These are phyloP conservation scores for Macrotis lagotis DNA, from an alignment of 2,113 vertebrate genomes.

Conservation along the genomic window DNA sequence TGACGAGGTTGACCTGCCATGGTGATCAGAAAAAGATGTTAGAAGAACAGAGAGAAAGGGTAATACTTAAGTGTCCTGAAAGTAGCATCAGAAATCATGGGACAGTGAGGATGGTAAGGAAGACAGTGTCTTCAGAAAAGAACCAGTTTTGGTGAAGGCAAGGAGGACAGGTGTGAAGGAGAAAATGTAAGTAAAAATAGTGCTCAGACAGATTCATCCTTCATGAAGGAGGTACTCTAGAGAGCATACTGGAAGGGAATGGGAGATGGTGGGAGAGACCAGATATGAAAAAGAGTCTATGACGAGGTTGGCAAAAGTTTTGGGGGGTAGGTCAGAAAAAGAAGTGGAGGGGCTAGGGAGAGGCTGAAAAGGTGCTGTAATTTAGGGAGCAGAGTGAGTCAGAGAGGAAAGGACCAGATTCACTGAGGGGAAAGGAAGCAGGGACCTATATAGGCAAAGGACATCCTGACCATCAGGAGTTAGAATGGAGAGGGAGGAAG, in stretches of 20 bases:
- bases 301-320: background rate
- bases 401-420: no score
- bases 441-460: background rate
- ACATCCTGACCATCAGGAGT: background rate
- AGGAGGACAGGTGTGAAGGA: background rate
- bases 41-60: background rate
- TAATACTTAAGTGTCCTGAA: background rate
- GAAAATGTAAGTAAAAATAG: background rate
- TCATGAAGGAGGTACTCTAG: background rate
- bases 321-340: background rate
- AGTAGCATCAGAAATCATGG: background rate
- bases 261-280: background rate
- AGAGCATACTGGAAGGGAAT: background rate
- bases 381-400: background rate
- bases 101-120: background rate
- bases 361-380: background rate
- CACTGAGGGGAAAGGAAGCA: background rate
- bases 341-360: background rate
- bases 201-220: background rate
- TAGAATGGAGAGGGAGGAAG: background rate
- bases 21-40: background rate
- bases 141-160: background rate
- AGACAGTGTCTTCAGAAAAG: background rate
- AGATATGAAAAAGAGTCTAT: background rate
- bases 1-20: background rate